Conservation (phyloP, 2,113 vertebrate species). For the Charadrius vociferus region DNA sequence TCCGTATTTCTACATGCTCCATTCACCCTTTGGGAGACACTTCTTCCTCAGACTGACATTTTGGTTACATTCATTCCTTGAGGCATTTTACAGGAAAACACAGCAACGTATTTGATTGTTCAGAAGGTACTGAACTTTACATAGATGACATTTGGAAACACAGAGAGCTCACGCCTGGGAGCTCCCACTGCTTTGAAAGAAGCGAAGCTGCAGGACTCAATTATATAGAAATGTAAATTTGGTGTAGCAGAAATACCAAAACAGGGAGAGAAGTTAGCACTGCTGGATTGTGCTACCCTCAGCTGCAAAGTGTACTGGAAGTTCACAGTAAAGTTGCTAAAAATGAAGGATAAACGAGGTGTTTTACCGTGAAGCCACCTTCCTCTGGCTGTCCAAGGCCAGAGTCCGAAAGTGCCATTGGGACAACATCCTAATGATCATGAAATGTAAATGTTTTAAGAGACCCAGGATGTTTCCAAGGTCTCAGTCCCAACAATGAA, state of each 20-base stretch:
- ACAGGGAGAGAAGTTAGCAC: background rate
- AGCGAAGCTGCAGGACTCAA: background rate
- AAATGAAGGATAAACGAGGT: background rate
- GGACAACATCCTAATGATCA: background rate
- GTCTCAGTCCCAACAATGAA: background rate
- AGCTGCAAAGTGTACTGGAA: background rate
- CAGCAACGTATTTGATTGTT: background rate
- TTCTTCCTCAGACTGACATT: conserved; percentile 24
- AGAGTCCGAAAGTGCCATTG: rapidly evolving
- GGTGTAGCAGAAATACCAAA: background rate
- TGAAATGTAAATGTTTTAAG: background rate
- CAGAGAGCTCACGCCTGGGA: background rate
- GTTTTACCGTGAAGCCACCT: background rate
- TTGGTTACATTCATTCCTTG: conserved; percentile 10
- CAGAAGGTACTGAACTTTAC: conserved; percentile 47
- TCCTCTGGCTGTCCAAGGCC: background rate
- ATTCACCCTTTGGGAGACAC: background rate
- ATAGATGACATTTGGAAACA: conserved; percentile 30
- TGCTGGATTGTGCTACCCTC: background rate
- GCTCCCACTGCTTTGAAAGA: background rate
- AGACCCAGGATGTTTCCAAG: background rate
- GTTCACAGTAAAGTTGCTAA: background rate
- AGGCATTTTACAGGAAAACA: conserved; percentile 31
- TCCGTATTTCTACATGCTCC: background rate
- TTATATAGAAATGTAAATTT: conserved; percentile 5